Base-by-base conservation (phyloP, 2,113 vertebrate species). In the Prietella phreatophila region DNA sequence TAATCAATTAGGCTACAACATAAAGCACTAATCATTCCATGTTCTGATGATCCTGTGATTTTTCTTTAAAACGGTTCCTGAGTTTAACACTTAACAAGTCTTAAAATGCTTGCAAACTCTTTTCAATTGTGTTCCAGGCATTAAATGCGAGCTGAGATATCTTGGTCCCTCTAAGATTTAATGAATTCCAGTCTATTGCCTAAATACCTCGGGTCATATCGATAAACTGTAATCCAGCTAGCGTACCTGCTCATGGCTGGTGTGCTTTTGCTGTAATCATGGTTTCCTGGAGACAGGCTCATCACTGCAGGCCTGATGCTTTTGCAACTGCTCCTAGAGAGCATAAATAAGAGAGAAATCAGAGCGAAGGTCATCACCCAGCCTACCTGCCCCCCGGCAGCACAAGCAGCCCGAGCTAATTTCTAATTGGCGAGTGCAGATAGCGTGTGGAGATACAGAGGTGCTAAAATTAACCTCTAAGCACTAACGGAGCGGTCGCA, bases 311-410 rank as follows among this genome's bases (percentile, higher is more conserved):
- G 55, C 33, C 14, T 76, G 58, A 30, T 55, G 53, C 47, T 25
- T 50, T 60, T 47, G 63, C 60, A 67, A 27, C 73, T 79, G 91
- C 71, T 78, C 89, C 94, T 95, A 91, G 1, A 78, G 93, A 88
- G 60, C 84, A 91, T 42, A 92, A 93, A 93, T 85, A 90, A 88
- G 76, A 82, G 79, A 69, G 58, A 73, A 90, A 89, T 89, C 86
- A 86, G 33, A 73, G 84, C 79, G 53, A 71, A 53, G 63, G 58
- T 42, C 84, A 84, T 88, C 60, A 39, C 63, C 75, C 84, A 27
- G 11, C 22, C 60, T 84, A 56, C n/a, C 69, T 13, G 79, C 69
- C 53, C 47, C 5, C 33, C 4, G 53, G 65, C 83, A 53, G 82
- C 25, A 11, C 36, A 61, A 22, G 33, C 58, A 36, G 69, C 55